Conservation (phyloP, 2,888 invertebrate genomes). For the Tyria jacobaeae region DNA sequence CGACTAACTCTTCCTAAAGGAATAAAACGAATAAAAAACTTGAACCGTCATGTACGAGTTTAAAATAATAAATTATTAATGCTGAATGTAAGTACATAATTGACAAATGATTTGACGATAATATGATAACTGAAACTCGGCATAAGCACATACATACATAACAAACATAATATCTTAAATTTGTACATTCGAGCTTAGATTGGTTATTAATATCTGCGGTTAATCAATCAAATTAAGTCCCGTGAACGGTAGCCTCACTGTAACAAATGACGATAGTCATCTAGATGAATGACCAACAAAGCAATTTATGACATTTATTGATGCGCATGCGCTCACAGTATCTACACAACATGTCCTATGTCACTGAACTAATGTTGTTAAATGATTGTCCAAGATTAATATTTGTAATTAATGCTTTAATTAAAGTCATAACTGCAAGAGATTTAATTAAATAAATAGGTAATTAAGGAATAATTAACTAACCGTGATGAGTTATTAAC, state of each 20-base stretch:
- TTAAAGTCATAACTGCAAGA: conserved; percentile 17
- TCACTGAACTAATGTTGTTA: conserved; percentile 3
- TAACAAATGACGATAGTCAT: conserved; percentile 4
- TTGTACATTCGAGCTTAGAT: background rate
- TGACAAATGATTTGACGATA: background rate
- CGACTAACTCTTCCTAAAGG: too few relatives aligned
- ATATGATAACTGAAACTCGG: background rate
- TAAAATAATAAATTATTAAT: too few relatives aligned
- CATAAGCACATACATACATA: background rate
- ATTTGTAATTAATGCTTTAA: conserved; percentile 19
- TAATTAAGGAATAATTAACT: conserved; percentile 19
- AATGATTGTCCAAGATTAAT: conserved; percentile 12
- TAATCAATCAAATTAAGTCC: conserved; percentile 5
- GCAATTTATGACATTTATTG: conserved; percentile 16
- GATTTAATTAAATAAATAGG: conserved; percentile 21
- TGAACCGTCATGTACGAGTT: too few relatives aligned
- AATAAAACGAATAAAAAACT: too few relatives aligned
- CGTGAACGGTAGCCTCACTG: conserved; percentile 11
- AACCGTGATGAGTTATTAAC: conserved; percentile 18
- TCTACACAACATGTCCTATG: conserved; percentile 5
- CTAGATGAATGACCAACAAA: conserved; percentile 5
- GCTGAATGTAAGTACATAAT: background rate
- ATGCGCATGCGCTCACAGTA: conserved; percentile 8
- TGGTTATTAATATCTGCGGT: background rate
- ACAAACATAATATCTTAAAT: background rate